A percentile compares a stretch with the other conserved stretches of the same genome.
phyloP scores from a whole-genome alignment of 1,140 invertebrate genomes.

The Heliothis virescens region DNA sequence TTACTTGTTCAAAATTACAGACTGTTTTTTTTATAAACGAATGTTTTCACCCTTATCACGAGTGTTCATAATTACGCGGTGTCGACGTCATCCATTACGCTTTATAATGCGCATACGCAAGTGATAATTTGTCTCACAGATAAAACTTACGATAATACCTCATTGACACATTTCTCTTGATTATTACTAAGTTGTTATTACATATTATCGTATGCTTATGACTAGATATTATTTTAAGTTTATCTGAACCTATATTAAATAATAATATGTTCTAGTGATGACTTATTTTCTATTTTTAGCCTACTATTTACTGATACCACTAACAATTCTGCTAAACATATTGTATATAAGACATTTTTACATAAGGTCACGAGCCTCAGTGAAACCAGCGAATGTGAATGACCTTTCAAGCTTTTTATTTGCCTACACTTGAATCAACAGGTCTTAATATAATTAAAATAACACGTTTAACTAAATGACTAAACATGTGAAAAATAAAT shows the following conservation, averaged over 20 bases:
- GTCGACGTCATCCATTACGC: neutral
- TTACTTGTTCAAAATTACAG: too few species aligned
- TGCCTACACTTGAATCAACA: constrained; percentile 7
- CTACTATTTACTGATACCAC: too few species aligned
- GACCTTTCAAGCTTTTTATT: neutral
- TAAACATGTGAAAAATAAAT: neutral
- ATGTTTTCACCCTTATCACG: too few species aligned
- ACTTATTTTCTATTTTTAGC: too few species aligned
- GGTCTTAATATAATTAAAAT: neutral
- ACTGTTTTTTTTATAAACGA: too few species aligned
- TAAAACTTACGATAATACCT: constrained; percentile 6
- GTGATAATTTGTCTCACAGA: neutral
- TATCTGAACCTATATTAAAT: too few species aligned
- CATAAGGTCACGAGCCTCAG: neutral
- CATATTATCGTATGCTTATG: neutral
- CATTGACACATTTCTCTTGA: constrained; percentile 21
- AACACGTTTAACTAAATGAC: neutral
- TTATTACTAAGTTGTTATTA: neutral
- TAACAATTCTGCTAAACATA: neutral
- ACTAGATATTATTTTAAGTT: neutral
- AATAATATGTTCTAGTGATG: too few species aligned
- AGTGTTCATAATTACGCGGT: neutral
- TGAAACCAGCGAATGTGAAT: neutral
- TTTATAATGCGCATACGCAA: neutral
- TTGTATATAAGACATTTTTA: too few species aligned